Percentiles rank a stretch among this genome's conserved stretches.
These are phyloP conservation scores for Antedon mediterranea DNA, from an alignment of 53 echinoderm and acorn worm species.

Conservation along the genomic window DNA sequence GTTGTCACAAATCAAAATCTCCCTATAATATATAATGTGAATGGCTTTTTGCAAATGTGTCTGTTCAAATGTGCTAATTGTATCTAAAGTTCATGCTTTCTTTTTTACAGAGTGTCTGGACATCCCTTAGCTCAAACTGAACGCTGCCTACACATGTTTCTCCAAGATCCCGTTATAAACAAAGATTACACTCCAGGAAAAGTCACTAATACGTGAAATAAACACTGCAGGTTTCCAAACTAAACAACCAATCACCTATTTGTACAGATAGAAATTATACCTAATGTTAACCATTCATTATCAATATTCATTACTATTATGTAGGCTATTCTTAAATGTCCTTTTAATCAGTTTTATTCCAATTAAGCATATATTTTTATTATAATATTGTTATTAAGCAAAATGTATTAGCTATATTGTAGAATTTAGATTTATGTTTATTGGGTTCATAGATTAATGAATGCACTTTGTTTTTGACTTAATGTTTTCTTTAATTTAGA, in stretches of 20 bases:
- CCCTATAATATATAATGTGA: background rate
- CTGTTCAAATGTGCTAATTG: background rate
- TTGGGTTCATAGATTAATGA: too few species aligned
- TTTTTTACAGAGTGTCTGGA: conserved; percentile 62
- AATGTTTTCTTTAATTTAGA: too few species aligned
- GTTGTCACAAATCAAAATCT: too few species aligned
- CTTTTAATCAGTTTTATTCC: background rate
- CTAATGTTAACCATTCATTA: background rate
- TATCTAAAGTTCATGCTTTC: background rate
- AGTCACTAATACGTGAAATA: conserved; percentile 68
- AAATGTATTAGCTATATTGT: too few species aligned
- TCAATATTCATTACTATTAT: background rate
- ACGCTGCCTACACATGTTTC: conserved; percentile 95
- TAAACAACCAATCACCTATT: background rate
- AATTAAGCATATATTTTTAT: background rate
- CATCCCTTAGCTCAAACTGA: conserved; percentile 97
- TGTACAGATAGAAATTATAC: conserved; percentile 1
- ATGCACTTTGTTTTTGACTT: too few species aligned
- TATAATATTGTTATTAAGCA: too few species aligned
- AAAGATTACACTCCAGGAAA: conserved; percentile 93
- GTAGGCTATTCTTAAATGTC: background rate
- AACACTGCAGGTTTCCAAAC: background rate
- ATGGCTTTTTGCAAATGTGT: background rate
- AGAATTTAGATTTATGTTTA: too few species aligned
- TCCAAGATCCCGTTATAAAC: conserved; percentile 75